Percentiles rank a stretch among this genome's conserved stretches.
Conservation (phyloP, 2,797 vertebrate genomes). For the Lithobates pipiens region DNA sequence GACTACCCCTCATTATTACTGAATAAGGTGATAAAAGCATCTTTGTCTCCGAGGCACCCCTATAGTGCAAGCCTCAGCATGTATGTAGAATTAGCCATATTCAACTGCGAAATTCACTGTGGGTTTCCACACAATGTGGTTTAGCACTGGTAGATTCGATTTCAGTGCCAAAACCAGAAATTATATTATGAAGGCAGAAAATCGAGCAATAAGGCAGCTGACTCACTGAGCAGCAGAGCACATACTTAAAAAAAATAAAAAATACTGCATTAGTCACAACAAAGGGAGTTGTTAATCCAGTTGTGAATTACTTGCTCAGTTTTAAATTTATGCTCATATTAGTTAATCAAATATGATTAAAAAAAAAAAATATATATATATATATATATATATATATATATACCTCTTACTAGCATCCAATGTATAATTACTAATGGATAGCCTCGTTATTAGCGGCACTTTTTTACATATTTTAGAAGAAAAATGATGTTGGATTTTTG, state of each 20-base stretch:
- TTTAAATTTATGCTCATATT: background rate
- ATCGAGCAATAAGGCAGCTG: constrained; percentile 9
- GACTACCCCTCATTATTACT: constrained; percentile 56
- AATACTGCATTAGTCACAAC: constrained; percentile 14
- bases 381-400: no score
- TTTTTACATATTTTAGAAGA: no score
- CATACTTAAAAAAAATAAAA: constrained; percentile 3
- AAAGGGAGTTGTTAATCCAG: constrained; percentile 34
- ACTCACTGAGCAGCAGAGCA: constrained; percentile 16
- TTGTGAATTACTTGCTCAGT: constrained; percentile 7
- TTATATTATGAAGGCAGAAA: constrained; percentile 56
- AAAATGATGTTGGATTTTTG: no score
- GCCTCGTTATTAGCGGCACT: no score
- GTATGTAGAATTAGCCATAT: constrained; percentile 60
- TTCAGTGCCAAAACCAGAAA: constrained; percentile 58
- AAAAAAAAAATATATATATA: no score
- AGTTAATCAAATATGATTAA: background rate
- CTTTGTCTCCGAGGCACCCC: constrained; percentile 56
- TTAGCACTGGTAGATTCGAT: constrained; percentile 53
- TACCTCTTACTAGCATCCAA: no score
- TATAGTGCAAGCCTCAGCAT: constrained; percentile 58
- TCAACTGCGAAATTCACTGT: constrained; percentile 58
- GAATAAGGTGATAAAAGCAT: constrained; percentile 62
- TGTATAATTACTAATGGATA: no score
- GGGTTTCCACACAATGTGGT: constrained; percentile 55